Percentiles rank a stretch among this genome's conserved stretches.
These are phyloP conservation scores for Rotaria sp. DNA, from an alignment of 2,888 invertebrate species.

Conservation along the genomic window DNA sequence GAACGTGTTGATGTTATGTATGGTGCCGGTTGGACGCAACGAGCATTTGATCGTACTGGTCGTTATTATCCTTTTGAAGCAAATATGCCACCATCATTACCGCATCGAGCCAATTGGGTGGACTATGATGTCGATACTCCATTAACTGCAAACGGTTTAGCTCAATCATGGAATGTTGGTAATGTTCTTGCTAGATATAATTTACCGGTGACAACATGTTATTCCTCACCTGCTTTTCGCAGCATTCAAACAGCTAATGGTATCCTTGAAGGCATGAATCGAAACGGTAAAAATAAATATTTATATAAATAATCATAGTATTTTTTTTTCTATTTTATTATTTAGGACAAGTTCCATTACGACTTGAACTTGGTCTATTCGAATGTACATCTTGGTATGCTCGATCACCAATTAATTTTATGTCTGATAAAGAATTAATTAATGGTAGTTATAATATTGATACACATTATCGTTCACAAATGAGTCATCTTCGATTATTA, in stretches of 20 bases:
- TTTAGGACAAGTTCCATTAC: slow-evolving; percentile 42
- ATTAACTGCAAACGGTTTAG: slow-evolving; percentile 75
- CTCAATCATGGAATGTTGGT: slow-evolving; percentile 64
- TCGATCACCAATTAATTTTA: slow-evolving; percentile 69
- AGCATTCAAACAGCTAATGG: slow-evolving; percentile 74
- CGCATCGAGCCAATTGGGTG: background rate
- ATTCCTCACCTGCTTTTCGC: slow-evolving; percentile 78
- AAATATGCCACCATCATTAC: slow-evolving; percentile 27
- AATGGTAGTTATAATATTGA: background rate
- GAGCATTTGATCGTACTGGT: slow-evolving; percentile 69
- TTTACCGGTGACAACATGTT: slow-evolving; percentile 68
- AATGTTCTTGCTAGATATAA: slow-evolving; percentile 70
- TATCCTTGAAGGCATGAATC: slow-evolving; percentile 56
- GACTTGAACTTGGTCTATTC: slow-evolving; percentile 79
- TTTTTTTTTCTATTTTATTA: background rate
- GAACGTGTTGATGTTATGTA: slow-evolving; percentile 89
- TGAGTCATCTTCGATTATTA: background rate
- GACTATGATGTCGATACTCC: slow-evolving; percentile 25
- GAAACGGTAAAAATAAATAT: slow-evolving; percentile 54
- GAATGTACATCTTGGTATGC: slow-evolving; percentile 87
- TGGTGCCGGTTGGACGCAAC: slow-evolving; percentile 72
- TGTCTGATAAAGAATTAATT: slow-evolving; percentile 63
- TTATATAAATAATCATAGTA: slow-evolving; percentile 46
- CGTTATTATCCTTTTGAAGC: background rate
- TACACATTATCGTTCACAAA: background rate